These are phyloP conservation scores for Clusia tigrina DNA, from an alignment of 2,888 invertebrate genomes.

Conservation along the genomic window DNA sequence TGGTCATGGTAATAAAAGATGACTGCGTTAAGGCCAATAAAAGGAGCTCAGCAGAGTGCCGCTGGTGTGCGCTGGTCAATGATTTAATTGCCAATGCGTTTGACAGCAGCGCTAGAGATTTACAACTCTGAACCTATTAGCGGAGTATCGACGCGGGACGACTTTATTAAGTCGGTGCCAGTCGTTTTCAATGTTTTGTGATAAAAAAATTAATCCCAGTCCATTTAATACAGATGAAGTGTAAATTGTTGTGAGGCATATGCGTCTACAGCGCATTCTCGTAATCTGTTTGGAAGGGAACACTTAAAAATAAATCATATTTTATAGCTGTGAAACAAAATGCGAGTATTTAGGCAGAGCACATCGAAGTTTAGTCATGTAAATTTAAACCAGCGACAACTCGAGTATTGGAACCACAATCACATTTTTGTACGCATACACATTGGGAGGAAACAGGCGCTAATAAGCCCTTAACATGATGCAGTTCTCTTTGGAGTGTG, in stretches of 20 bases:
- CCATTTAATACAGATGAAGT: constrained; percentile 1
- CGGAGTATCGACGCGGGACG: neutral
- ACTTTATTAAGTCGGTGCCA: neutral
- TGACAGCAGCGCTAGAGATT: constrained; percentile 8
- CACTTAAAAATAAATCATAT: too few relatives aligned
- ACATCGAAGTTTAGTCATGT: too few relatives aligned
- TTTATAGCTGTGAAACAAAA: too few relatives aligned
- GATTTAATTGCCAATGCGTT: neutral
- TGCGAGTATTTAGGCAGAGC: too few relatives aligned
- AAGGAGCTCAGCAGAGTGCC: neutral
- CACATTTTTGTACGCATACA: too few relatives aligned
- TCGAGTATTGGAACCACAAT: too few relatives aligned
- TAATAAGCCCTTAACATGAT: too few relatives aligned
- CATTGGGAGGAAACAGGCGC: too few relatives aligned
- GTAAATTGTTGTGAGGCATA: neutral
- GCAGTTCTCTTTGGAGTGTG: too few relatives aligned
- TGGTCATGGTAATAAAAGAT: neutral
- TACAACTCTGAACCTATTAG: neutral
- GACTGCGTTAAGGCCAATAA: neutral
- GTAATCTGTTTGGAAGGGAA: too few relatives aligned
- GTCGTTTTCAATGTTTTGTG: neutral
- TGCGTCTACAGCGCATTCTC: too few relatives aligned
- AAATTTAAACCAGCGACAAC: too few relatives aligned
- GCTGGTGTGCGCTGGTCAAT: neutral
- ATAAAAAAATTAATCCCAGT: neutral